Evolutionary conservation across 2,113 vertebrate genomes (phyloP).

Genomic region (Caranx melampygus): DNA sequence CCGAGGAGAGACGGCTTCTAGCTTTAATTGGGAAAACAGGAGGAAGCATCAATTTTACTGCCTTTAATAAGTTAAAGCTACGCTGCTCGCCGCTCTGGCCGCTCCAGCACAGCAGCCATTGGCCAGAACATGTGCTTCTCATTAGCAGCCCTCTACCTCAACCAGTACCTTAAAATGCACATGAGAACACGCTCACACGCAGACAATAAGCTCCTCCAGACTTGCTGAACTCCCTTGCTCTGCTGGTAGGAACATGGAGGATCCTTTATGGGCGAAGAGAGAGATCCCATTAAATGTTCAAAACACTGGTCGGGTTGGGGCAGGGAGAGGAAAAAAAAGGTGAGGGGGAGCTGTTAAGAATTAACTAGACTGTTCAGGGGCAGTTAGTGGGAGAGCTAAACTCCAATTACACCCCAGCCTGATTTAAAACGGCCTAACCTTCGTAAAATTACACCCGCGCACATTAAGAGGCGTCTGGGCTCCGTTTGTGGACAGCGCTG

Average conservation of each 20-base stretch:
- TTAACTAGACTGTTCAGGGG: slow-evolving; percentile 77
- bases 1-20: slow-evolving; percentile 82
- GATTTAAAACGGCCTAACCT: slow-evolving; percentile 68
- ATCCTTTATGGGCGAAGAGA: slow-evolving; percentile 79
- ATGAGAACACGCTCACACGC: background rate
- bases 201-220: slow-evolving; percentile 81
- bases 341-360: slow-evolving; percentile 67
- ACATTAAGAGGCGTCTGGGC: slow-evolving; percentile 60
- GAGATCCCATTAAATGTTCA: slow-evolving; percentile 82
- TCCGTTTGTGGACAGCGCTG: slow-evolving; percentile 10
- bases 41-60: slow-evolving; percentile 99
- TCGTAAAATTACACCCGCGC: slow-evolving; percentile 68
- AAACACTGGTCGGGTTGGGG: slow-evolving; percentile 69
- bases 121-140: slow-evolving; percentile 91
- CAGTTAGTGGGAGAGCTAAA: slow-evolving; percentile 76
- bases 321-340: slow-evolving; percentile 23
- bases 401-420: slow-evolving; percentile 75
- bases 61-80: slow-evolving; percentile 95
- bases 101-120: slow-evolving; percentile 67
- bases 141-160: slow-evolving; percentile 82
- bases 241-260: slow-evolving; percentile 87
- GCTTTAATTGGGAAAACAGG: slow-evolving; percentile 96
- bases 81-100: slow-evolving; percentile 84
- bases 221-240: slow-evolving; percentile 85
- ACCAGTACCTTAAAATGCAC: slow-evolving; percentile 46